Evolutionary conservation across 2,797 vertebrate genomes (phyloP), one percentile per base, ranked within the genome.

Genomic region (Sparus aurata): DNA sequence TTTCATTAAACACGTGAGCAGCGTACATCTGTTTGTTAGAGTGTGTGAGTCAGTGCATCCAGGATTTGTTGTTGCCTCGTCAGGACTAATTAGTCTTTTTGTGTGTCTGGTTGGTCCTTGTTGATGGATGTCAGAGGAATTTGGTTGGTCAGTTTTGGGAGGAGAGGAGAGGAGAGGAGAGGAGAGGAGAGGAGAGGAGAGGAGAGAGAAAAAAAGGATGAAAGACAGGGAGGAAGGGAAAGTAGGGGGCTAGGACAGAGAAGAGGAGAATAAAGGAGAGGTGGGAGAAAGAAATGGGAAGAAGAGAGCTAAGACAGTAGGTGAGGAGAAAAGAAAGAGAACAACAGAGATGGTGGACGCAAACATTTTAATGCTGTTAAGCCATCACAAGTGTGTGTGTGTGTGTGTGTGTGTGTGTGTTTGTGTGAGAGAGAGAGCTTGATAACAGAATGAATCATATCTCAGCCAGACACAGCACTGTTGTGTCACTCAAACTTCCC

Each of bases 361-460:
- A 83, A 69, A 73, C 71, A 74, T 79, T 77, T 53, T 71, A 78
- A 77, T 82, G 57, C 57, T 76, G 58, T 73, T 84, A 69, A 78
- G 72, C 77, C 75, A 57, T 71, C 43, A 17, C 34, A 34, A 47
- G 20, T 16, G 54, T 11, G 59, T 16, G 66, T 65, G 46, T n/a
- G 34, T 20, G 74, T 53, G 59, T 45, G 61, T 52, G 27, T 15
- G 3, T 59, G 25, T 58, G 25, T 58, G 25, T 12, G 47, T 52
- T 74, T 38, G 27, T 2, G 27, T 1, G 72, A 2, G 69, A 43
- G 69, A n/a, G 62, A 70, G 46, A 2, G 22, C 72, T 77, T 0
- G 87, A 93, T 89, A 94, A 91, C 86, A 84, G 73, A 90, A 85
- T 92, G 87, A 94, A 94, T 94, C 89, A 75, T 94, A 94, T 94